These are phyloP conservation scores for Danionella dracula DNA, from an alignment of 2,797 vertebrate genomes.

Conservation along the genomic window DNA sequence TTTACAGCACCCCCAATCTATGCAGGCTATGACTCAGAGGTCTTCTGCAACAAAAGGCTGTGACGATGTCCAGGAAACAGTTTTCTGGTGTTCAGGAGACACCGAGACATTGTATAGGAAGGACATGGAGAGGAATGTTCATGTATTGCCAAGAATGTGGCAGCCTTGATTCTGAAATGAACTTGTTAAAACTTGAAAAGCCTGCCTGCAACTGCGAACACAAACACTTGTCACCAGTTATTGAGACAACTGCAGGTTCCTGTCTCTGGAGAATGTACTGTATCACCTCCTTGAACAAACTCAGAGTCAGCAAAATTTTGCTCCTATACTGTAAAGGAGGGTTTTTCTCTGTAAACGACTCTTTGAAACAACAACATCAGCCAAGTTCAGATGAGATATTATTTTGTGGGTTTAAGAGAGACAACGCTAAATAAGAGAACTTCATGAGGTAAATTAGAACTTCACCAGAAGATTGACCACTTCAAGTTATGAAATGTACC, in stretches of 20 bases:
- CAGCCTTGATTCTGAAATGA: constrained; percentile 42
- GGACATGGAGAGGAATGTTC: constrained; percentile 30
- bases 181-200: constrained; percentile 65
- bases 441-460: no score
- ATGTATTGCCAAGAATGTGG: constrained; percentile 47
- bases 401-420: no score
- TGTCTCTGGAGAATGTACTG: neutral
- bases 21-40: constrained; percentile 28
- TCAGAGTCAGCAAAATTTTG: neutral
- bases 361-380: constrained; percentile 11
- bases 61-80: constrained; percentile 10
- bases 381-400: no score
- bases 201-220: constrained; percentile 16
- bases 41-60: constrained; percentile 46
- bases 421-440: no score
- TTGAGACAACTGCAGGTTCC: neutral
- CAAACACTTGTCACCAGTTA: constrained; percentile 40
- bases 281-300: neutral
- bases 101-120: constrained; percentile 19
- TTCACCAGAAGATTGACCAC: no score
- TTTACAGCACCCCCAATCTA: constrained; percentile 52
- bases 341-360: no score
- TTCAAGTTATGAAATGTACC: no score
- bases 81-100: constrained; percentile 14
- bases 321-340: neutral